Base-by-base conservation (phyloP, 2,113 vertebrate species). In the Phalacrocorax aristotelis region DNA sequence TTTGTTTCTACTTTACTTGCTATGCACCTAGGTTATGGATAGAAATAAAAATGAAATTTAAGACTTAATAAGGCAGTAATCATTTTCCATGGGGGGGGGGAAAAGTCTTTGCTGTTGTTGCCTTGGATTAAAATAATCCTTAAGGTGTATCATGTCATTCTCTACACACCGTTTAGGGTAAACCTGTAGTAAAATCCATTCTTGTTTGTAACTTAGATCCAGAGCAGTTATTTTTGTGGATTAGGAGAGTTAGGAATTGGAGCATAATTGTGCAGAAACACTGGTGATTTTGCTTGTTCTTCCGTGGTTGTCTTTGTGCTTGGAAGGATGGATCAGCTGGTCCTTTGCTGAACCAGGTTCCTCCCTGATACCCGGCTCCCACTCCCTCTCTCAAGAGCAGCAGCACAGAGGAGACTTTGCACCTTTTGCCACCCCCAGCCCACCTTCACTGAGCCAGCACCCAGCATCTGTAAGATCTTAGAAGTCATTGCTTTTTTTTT, bases 41-140 rank as follows among this genome's bases (percentile, higher is more conserved):
- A 85, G 71, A 83, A 93, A 78, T 40, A 61, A 85, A 62, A 83
- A 83, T 32, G 15, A 74, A 62, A 38, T 58, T 90, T 16, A 69
- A 81, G 51, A 60, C 29, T 64, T 49, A 70, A 54, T 46, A 70
- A 72, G 13, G 23, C 15, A 52, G 36, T 87, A 66, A 36, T 49
- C 0, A 34, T 86, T 80, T 69, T 64, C 40, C 21, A 38, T 15
- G 13, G 30, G 15, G 13, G 17, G 44, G 32, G 29, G 40, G 23
- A 61, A 60, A 46, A 14, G 20, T 52, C 23, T 83, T 83, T 83
- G 66, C 18, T 70, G n/a, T 75, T 19, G 2, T n/a, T 49, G n/a
- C 29, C 57, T 87, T 83, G 21, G 80, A 76, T 80, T 77, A 77
- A 92, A 86, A 75, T 74, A 57, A 36, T 78, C 40, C 52, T 82